Evolutionary conservation across 2,797 vertebrate species (phyloP), one percentile per base, ranked within the genome.

Genomic region (Mionectes olivaceus): DNA sequence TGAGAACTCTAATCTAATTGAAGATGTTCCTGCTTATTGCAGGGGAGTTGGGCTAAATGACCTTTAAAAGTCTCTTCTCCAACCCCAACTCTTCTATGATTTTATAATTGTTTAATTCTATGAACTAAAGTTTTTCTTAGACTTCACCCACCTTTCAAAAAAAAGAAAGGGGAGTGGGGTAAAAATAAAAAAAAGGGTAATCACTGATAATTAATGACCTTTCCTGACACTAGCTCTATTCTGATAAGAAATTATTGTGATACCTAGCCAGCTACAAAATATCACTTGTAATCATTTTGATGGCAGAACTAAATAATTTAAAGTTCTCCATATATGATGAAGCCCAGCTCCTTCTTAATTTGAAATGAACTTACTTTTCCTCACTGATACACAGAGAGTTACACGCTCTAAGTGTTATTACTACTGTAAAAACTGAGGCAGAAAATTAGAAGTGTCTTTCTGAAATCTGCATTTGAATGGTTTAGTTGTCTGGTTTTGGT

Each of bases 161-260:
- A 24, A 28, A 56, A 44, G n/a, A 25, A 8, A 0, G 0, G 2
- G 6, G 11, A 15, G 21, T 4, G 10, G 14, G 22, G 13, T 21
- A 25, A 19, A 28, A 46, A 24, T 25, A 61, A 76, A 33, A 5
- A 68, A 59, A 68, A 61, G 10, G 2, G 1, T 60, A 52, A 69
- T 44, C 28, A 37, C 21, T 83, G 33, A 10, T 52, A 67, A 65
- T 68, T 53, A 69, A 69, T 50, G 19, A 8, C 6, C 19, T 69
- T 92, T 91, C 18, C 9, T 7, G 50, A 6, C 32, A 71, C 7
- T 52, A 64, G 2, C 5, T 50, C 39, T 65, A 17, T 6, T 49
- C 25, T 89, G 37, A 49, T 60, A 68, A 75, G 41, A 67, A 91
- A 56, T 65, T 9, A 49, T 43, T 44, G 22, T 63, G 32, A 73